phyloP scores from a whole-genome alignment of 2,113 vertebrate species.

The Silurus glanis region DNA sequence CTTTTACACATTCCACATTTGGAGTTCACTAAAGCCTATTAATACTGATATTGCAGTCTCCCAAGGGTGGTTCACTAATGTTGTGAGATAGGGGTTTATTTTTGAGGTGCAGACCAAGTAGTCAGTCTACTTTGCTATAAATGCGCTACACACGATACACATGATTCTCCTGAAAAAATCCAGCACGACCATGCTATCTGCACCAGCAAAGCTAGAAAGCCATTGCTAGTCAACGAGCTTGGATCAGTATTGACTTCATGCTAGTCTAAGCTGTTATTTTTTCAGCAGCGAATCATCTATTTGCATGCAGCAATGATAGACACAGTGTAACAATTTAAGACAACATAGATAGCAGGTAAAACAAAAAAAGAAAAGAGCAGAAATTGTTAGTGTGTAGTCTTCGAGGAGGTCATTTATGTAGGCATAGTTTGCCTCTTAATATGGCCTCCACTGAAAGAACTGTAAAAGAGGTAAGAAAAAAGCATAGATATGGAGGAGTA shows the following conservation, averaged over 20 bases:
- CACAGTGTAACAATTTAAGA: slow-evolving; percentile 32
- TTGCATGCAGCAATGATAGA: slow-evolving; percentile 54
- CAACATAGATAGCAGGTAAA: slow-evolving; percentile 14
- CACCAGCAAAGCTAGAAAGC: neutral
- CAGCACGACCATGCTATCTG: neutral
- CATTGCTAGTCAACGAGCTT: slow-evolving; percentile 2
- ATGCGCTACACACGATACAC: neutral
- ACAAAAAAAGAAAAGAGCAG: slow-evolving; percentile 35
- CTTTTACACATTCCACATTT: neutral
- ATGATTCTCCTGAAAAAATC: neutral
- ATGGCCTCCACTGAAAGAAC: slow-evolving; percentile 43
- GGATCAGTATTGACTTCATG: neutral
- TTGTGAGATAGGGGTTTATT: neutral
- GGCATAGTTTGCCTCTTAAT: neutral
- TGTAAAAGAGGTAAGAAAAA: slow-evolving; percentile 44
- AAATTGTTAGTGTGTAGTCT: slow-evolving; percentile 49
- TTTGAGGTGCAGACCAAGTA: neutral
- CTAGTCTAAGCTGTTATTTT: neutral
- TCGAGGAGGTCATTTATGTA: slow-evolving; percentile 34
- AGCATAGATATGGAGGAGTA: slow-evolving; percentile 44
- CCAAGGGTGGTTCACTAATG: neutral
- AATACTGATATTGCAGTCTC: slow-evolving; percentile 13
- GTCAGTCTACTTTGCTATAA: neutral
- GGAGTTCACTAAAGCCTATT: neutral
- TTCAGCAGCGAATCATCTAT: slow-evolving; percentile 1